A percentile compares a stretch with the other conserved stretches of the same genome.
Conservation (phyloP, 64 coral and sea anemone genomes). For the Porites australiensis region DNA sequence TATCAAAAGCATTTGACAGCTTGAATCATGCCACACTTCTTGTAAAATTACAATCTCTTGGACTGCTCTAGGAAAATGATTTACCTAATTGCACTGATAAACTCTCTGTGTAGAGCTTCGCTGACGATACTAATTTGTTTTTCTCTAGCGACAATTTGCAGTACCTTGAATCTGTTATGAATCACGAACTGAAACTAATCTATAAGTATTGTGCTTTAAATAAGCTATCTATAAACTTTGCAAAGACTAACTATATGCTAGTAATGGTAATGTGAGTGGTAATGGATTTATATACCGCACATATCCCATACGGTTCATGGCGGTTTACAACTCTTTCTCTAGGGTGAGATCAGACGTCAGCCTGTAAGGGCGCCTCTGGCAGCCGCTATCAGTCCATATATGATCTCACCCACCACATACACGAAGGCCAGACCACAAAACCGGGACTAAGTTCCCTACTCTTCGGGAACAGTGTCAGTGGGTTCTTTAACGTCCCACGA, state of each 20-base stretch:
- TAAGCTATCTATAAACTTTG: not conserved
- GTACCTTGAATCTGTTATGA: slow-evolving; percentile 18
- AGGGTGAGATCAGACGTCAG: too few relatives aligned
- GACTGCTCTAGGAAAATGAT: not conserved
- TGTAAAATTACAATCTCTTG: not conserved
- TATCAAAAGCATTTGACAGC: slow-evolving; percentile 74
- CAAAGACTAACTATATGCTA: slow-evolving; percentile 17
- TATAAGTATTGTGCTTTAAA: slow-evolving; percentile 16
- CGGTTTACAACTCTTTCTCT: too few relatives aligned
- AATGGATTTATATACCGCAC: too few relatives aligned
- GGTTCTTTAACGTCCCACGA: too few relatives aligned
- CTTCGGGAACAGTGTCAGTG: too few relatives aligned
- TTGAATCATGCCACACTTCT: slow-evolving; percentile 45
- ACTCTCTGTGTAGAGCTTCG: not conserved
- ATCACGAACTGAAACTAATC: not conserved
- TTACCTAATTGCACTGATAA: slow-evolving; percentile 1
- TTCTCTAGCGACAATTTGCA: not conserved
- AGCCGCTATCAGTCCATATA: too few relatives aligned
- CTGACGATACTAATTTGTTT: not conserved
- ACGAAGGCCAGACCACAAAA: too few relatives aligned
- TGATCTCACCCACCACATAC: too few relatives aligned
- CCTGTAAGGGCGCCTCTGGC: too few relatives aligned
- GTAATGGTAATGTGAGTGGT: too few relatives aligned
- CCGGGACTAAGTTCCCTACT: too few relatives aligned
- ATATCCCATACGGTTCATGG: too few relatives aligned